Base-by-base conservation (phyloP, 92 coral and sea anemone species). In the Virgularia gustaviana region DNA sequence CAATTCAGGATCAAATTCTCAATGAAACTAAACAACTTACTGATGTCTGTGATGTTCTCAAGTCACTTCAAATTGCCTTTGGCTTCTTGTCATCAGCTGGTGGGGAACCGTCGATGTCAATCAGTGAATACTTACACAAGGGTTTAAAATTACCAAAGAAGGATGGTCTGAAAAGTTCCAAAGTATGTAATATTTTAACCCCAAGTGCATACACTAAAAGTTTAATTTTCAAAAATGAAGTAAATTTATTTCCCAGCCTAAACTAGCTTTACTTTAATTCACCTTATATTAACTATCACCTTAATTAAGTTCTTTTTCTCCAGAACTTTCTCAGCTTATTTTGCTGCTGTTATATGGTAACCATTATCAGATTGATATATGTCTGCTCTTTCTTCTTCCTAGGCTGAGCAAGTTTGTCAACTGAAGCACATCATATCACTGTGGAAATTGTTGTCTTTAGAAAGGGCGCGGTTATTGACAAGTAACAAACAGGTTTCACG, bases 371-470 rank as follows among this genome's bases (percentile, higher is more conserved):
- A n/a, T n/a, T n/a, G n/a, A n/a, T n/a, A 22, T n/a, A 0, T 63
- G 25, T 31, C 29, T 32, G 36, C 8, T 36, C 13, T 42, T 9
- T 6, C 36, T 18, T 41, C 23, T 56, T 38, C 22, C 9, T 42
- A 89, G 96, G 91, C 90, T 9, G 86, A 83, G 57, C 88, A 89
- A 44, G 44, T 70, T 47, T 89, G 96, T 44, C 81, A 86, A 51
- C 76, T 89, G 34, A 76, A 83, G 52, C 96, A 89, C 62, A 85
- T 89, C 36, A 43, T 86, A 25, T 78, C 86, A 13, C 73, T 89
- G n/a, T 89, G 96, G 96, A 80, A 71, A 54, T 78, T 89, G 45
- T 73, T 89, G 25, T 34, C 87, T 58, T 36, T 79, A 23, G 83
- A 89, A 68, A 79, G 87, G 49, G 96, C 96, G 16, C 78, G 78